Base-by-base conservation (phyloP, 2,113 vertebrate genomes). In the Propithecus coquereli region DNA sequence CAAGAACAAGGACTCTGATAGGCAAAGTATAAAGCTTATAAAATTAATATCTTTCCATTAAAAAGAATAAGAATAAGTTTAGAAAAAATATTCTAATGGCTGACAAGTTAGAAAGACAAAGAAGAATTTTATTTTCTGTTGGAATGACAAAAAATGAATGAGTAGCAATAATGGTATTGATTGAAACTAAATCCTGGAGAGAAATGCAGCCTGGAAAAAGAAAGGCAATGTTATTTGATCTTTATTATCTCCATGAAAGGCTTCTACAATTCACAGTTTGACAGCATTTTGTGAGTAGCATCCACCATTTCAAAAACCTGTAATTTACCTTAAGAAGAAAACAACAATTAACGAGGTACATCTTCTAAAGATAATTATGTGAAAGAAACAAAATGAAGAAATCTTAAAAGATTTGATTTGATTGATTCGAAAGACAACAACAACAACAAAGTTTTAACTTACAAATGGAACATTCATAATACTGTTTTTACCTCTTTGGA, bases 321-420 rank as follows among this genome's bases (percentile, higher is more conserved):
- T 81, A 66, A 68, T 93, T 87, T 96, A 87, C 65, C 74, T 52
- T 68, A 86, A 40, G 34, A 95, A n/a, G 8, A 82, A 94, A 95
- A 94, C 79, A 96, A 71, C 13, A 95, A 59, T 92, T 96, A 97
- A 87, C 50, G 57, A 97, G 76, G 57, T 85, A 17, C 61, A 10
- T 87, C 59, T 73, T 70, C 85, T 66, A 79, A 90, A 89, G 70
- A 96, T 47, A 96, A 6, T 50, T 71, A 47, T 94, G 79, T 84
- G 88, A 93, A 96, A 30, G 23, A 74, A 90, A 32, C 37, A 70
- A 93, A 96, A 97, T 40, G 43, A 76, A 25, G 83, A 97, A 97
- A 70, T 57, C 25, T 34, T 95, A 57, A 90, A 92, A 61, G 13
- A 37, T 43, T 43, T 43, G 40, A 43, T 43, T 43, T 43, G 40